phyloP scores from a whole-genome alignment of 1,140 invertebrate genomes.

The Meloidogyne chitwoodi region DNA sequence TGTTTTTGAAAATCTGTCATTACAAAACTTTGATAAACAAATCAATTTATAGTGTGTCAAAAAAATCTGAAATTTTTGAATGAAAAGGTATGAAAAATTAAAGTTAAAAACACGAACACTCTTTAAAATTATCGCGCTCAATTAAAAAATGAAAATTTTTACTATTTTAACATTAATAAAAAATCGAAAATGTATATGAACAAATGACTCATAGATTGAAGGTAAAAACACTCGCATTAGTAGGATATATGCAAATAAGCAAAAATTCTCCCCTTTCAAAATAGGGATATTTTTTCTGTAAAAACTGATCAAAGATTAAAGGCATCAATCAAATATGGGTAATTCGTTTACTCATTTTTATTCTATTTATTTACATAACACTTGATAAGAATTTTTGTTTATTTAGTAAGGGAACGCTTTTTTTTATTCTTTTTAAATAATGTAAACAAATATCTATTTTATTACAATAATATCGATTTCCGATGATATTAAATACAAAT shows the following conservation, averaged over 20 bases:
- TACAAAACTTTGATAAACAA: background rate
- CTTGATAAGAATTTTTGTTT: too few species aligned
- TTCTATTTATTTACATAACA: too few species aligned
- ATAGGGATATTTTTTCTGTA: background rate
- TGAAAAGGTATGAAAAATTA: too few species aligned
- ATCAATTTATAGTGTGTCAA: background rate
- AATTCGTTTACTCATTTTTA: background rate
- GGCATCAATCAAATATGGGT: background rate
- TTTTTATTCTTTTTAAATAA: too few species aligned
- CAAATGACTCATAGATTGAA: background rate
- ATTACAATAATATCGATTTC: too few species aligned
- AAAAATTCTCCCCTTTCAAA: background rate
- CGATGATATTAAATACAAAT: too few species aligned
- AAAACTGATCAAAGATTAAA: background rate
- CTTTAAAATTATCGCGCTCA: background rate
- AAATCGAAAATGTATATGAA: background rate
- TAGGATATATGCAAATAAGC: background rate
- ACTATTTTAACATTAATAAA: background rate
- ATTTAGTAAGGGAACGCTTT: too few species aligned
- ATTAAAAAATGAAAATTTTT: background rate
- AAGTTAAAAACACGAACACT: background rate
- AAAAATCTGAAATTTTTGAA: background rate
- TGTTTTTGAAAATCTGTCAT: constrained; percentile 18
- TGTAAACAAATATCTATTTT: too few species aligned
- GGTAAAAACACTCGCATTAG: background rate